phyloP scores from a whole-genome alignment of 2,888 invertebrate species.

The Listrodromus nycthemerus region DNA sequence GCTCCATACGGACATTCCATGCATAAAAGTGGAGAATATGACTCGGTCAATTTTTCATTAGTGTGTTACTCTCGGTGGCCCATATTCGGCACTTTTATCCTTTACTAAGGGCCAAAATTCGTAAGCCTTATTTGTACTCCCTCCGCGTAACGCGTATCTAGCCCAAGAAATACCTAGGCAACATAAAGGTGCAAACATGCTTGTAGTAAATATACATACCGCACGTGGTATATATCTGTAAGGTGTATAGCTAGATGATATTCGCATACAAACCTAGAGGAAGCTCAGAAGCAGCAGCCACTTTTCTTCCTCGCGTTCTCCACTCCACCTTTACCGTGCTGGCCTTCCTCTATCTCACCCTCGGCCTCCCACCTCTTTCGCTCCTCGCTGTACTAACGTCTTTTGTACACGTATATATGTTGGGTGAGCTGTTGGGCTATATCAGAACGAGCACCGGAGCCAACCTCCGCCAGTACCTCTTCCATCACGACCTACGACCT shows the following conservation, averaged over 20 bases:
- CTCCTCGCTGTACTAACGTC: conserved; percentile 38
- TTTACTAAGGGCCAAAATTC: conserved; percentile 43
- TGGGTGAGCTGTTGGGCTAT: conserved; percentile 38
- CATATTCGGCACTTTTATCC: background rate
- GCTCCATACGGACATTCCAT: background rate
- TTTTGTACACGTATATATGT: conserved; percentile 44
- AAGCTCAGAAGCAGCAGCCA: conserved; percentile 60
- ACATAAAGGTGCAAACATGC: conserved; percentile 40
- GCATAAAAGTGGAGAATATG: background rate
- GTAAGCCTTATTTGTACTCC: conserved; percentile 77
- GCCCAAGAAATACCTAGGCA: conserved; percentile 43
- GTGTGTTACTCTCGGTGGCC: too few species aligned
- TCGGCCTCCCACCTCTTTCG: conserved; percentile 25
- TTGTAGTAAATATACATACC: conserved; percentile 6
- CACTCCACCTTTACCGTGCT: conserved; percentile 28
- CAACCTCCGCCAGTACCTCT: conserved; percentile 44
- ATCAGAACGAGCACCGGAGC: conserved; percentile 39
- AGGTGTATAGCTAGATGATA: conserved; percentile 25
- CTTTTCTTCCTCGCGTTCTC: conserved; percentile 56
- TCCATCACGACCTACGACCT: conserved; percentile 67
- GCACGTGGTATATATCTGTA: conserved; percentile 16
- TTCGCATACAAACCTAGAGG: conserved; percentile 45
- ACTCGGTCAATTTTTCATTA: too few species aligned
- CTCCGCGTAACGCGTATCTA: conserved; percentile 74
- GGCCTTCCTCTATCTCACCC: conserved; percentile 45